A percentile compares a stretch with the other conserved stretches of the same genome.
phyloP scores from a whole-genome alignment of 1,140 invertebrate species.

The Elysia chlorotica region DNA sequence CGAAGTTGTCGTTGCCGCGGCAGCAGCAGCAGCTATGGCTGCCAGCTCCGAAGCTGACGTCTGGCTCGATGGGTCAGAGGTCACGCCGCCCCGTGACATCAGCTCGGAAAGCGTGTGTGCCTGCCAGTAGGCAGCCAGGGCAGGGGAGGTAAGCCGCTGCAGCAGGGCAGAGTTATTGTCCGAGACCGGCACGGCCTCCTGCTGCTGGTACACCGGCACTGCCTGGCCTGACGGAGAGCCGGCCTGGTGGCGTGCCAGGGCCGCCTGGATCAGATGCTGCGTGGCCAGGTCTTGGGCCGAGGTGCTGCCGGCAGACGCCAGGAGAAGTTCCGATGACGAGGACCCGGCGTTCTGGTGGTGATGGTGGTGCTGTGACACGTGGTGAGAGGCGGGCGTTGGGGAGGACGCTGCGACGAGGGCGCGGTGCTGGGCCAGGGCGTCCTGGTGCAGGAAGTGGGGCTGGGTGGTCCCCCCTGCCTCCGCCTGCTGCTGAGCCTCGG shows the following conservation, averaged over 20 bases:
- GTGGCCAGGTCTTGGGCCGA: constrained; percentile 12
- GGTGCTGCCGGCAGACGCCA: too few relatives aligned
- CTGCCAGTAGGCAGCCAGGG: constrained; percentile 18
- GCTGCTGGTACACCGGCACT: not conserved
- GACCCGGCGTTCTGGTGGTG: not conserved
- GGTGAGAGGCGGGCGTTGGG: not conserved
- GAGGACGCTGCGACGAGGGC: constrained; percentile 18
- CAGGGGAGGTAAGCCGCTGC: not conserved
- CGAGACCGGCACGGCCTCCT: not conserved
- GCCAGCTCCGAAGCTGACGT: constrained; percentile 15
- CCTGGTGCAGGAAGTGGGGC: constrained; percentile 9
- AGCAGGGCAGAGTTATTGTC: not conserved
- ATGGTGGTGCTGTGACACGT: too few relatives aligned
- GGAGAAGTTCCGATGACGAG: constrained; percentile 6
- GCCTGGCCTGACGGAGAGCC: constrained; percentile 1
- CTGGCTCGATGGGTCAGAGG: constrained; percentile 1
- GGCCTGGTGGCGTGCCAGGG: constrained; percentile 10
- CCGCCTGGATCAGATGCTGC: constrained; percentile 17
- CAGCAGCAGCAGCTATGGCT: constrained; percentile 11
- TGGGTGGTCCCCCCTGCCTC: not conserved
- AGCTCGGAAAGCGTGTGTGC: constrained; percentile 5
- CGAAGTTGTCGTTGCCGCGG: not conserved
- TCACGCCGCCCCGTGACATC: constrained; percentile 12
- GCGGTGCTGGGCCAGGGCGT: constrained; percentile 13
- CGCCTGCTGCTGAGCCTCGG: constrained; percentile 2